Evolutionary conservation across 2,797 vertebrate species (phyloP).

Genomic region (Rhinella marina): DNA sequence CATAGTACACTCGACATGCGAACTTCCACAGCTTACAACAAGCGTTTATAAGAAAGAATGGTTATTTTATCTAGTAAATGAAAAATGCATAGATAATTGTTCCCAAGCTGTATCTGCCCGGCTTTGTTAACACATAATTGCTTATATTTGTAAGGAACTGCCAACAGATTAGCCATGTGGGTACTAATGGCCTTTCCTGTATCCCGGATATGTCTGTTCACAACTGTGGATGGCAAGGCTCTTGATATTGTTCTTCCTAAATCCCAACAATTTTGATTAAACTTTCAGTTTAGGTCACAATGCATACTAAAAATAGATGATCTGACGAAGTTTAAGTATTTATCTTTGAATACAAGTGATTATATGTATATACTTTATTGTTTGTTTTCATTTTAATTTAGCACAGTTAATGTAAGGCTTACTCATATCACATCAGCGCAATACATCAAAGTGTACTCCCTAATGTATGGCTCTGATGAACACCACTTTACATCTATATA

Average conservation of each 20-base stretch:
- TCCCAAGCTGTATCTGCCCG: constrained; percentile 6
- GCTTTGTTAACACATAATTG: constrained; percentile 13
- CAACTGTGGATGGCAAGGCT: constrained; percentile 13
- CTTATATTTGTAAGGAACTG: constrained; percentile 27
- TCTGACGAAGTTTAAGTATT: background rate
- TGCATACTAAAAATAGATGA: constrained; percentile 17
- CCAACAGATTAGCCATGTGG: constrained; percentile 36
- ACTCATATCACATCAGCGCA: too few relatives aligned
- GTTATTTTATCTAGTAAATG: background rate
- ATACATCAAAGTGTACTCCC: too few relatives aligned
- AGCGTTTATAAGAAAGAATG: background rate
- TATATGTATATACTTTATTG: background rate
- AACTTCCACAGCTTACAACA: background rate
- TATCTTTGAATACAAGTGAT: background rate
- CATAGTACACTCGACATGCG: background rate
- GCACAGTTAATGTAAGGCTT: background rate
- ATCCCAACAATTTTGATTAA: constrained; percentile 14
- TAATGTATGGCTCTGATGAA: too few relatives aligned
- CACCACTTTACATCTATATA: too few relatives aligned
- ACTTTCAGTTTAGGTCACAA: background rate
- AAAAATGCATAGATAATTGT: background rate
- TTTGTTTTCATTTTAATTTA: background rate
- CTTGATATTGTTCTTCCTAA: constrained; percentile 20
- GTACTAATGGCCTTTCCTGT: constrained; percentile 37
- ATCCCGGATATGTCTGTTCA: constrained; percentile 33